These are phyloP conservation scores for Halcyon malimbica DNA, from an alignment of 2,113 vertebrate genomes.

Conservation along the genomic window DNA sequence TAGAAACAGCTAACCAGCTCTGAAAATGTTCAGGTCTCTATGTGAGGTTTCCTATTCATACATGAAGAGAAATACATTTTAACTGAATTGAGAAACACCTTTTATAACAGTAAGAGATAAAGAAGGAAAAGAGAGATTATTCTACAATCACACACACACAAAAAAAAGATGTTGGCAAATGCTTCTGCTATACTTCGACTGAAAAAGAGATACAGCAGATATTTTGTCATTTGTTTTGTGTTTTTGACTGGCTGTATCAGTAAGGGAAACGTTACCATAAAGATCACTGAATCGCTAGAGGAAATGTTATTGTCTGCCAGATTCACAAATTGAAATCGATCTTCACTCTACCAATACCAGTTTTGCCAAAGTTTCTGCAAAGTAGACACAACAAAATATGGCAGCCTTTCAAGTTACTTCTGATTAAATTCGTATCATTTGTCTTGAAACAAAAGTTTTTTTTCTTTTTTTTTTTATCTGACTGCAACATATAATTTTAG, in stretches of 20 bases:
- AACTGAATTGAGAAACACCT: not conserved
- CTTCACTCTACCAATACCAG: slow-evolving; percentile 6
- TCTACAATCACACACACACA: not conserved
- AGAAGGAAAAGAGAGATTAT: not conserved
- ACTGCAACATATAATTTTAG: slow-evolving; percentile 85
- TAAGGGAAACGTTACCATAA: slow-evolving; percentile 29
- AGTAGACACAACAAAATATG: slow-evolving; percentile 10
- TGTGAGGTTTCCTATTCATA: not conserved
- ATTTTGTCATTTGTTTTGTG: not conserved
- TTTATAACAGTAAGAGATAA: not conserved
- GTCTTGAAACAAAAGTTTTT: slow-evolving; percentile 84
- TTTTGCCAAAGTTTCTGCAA: slow-evolving; percentile 61
- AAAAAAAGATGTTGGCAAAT: not conserved
- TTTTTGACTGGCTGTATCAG: not conserved
- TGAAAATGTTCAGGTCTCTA: not conserved
- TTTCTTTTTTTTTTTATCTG: slow-evolving; percentile 69
- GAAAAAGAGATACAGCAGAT: not conserved
- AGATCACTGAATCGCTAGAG: slow-evolving; percentile 15
- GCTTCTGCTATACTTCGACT: not conserved
- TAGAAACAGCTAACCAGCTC: not conserved
- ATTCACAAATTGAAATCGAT: slow-evolving; percentile 70
- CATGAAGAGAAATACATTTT: not conserved
- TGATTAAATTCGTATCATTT: slow-evolving; percentile 84
- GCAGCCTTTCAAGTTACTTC: slow-evolving; percentile 72
- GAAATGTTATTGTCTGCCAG: slow-evolving; percentile 54